phyloP scores from a whole-genome alignment of 2,113 vertebrate species.

The Oplegnathus fasciatus region DNA sequence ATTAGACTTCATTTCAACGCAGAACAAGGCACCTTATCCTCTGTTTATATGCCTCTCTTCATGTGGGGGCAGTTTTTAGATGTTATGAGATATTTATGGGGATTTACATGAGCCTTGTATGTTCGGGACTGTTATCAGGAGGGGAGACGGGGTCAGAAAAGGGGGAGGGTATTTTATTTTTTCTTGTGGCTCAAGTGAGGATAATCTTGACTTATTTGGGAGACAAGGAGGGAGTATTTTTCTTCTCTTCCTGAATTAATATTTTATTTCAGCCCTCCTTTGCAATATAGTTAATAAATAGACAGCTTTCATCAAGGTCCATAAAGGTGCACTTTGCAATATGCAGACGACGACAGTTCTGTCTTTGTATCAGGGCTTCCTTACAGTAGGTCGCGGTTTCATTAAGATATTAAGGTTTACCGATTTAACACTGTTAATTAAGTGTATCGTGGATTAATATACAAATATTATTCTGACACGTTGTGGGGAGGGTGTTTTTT shows the following conservation, averaged over 20 bases:
- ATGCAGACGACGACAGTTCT: background rate
- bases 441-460: too few species aligned
- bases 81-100: background rate
- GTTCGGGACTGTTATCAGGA: background rate
- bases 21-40: too few species aligned
- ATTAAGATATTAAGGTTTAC: background rate
- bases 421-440: background rate
- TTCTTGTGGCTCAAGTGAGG: background rate
- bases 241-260: background rate
- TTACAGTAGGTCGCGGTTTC: background rate
- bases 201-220: background rate
- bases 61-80: too few species aligned
- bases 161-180: background rate
- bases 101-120: background rate
- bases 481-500: too few species aligned
- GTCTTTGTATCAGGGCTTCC: background rate
- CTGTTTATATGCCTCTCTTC: too few species aligned
- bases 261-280: background rate
- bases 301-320: background rate
- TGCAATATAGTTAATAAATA: background rate
- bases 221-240: background rate
- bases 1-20: too few species aligned
- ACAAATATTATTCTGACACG: background rate
- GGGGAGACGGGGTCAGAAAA: background rate
- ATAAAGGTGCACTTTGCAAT: background rate